Conservation (phyloP, 1,140 invertebrate species). For the Trissolcus basalis region DNA sequence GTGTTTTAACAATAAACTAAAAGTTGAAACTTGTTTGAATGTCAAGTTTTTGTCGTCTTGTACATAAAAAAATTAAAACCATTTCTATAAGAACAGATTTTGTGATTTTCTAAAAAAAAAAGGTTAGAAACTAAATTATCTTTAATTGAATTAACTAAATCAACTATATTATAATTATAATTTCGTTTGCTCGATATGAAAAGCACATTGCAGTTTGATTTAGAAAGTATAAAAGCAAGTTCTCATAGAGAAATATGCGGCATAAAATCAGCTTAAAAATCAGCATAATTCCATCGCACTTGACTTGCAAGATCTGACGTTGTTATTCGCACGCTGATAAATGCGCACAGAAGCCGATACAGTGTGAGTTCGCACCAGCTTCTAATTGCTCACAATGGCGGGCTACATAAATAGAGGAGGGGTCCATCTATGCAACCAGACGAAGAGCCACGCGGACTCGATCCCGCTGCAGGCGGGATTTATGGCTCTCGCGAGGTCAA, state of each 20-base stretch:
- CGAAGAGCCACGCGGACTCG: slow-evolving; percentile 23
- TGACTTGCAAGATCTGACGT: slow-evolving; percentile 70
- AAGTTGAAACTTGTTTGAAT: no score
- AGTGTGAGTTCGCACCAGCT: slow-evolving; percentile 35
- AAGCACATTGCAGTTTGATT: slow-evolving; percentile 24
- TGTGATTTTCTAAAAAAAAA: no score
- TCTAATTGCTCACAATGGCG: slow-evolving; percentile 51
- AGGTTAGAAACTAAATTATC: no score
- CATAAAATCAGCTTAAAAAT: slow-evolving; percentile 77
- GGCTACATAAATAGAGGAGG: slow-evolving; percentile 49
- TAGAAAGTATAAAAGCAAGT: slow-evolving; percentile 69
- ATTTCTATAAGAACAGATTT: no score
- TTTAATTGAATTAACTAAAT: no score
- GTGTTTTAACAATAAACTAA: no score
- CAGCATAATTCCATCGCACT: slow-evolving; percentile 75
- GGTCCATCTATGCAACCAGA: slow-evolving; percentile 36
- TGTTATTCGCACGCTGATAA: slow-evolving; percentile 64
- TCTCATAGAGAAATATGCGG: slow-evolving; percentile 68
- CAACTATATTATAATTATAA: no score
- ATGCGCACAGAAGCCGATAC: slow-evolving; percentile 56
- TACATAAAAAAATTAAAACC: no score
- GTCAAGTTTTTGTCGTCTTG: no score
- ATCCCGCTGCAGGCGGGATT: slow-evolving; percentile 44
- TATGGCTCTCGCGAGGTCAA: slow-evolving; percentile 59
- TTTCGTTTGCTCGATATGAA: no score